phyloP scores from a whole-genome alignment of 2,888 invertebrate genomes.

The Drosophila helvetica region DNA sequence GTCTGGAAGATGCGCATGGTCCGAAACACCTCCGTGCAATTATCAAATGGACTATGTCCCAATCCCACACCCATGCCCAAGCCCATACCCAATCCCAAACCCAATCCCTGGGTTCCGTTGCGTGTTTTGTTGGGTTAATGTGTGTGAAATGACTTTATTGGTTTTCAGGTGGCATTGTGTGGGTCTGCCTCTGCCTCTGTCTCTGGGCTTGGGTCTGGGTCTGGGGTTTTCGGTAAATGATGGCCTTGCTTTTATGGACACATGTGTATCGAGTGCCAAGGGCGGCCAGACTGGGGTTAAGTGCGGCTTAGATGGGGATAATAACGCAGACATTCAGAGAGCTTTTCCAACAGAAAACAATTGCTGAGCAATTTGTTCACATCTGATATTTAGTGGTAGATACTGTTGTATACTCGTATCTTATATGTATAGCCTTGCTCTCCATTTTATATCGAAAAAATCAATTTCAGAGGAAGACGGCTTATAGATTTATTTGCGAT shows the following conservation, averaged over 20 bases:
- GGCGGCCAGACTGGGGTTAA: slow-evolving; percentile 28
- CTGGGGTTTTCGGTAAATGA: slow-evolving; percentile 23
- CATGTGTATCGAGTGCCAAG: slow-evolving; percentile 30
- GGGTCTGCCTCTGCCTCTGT: not conserved
- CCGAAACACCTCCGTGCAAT: slow-evolving; percentile 64
- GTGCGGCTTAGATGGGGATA: slow-evolving; percentile 45
- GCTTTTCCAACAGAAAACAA: not conserved
- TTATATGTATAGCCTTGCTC: not conserved
- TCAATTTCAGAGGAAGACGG: not conserved
- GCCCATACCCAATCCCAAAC: not conserved
- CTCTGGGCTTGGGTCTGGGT: not conserved
- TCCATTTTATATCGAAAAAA: not conserved
- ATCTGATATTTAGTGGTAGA: slow-evolving; percentile 29
- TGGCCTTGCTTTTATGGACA: slow-evolving; percentile 43
- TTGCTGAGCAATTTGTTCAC: slow-evolving; percentile 25
- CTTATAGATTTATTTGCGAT: not conserved
- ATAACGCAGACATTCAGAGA: slow-evolving; percentile 25
- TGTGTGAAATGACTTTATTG: slow-evolving; percentile 68
- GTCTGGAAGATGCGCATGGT: slow-evolving; percentile 46
- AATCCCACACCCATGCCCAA: not conserved
- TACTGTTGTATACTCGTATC: not conserved
- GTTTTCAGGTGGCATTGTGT: slow-evolving; percentile 44
- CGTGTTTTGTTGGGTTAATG: slow-evolving; percentile 49
- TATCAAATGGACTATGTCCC: slow-evolving; percentile 66
- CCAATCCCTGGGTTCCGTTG: slow-evolving; percentile 17